phyloP scores from a whole-genome alignment of 2,888 invertebrate species.

The Drosophila bunnanda region DNA sequence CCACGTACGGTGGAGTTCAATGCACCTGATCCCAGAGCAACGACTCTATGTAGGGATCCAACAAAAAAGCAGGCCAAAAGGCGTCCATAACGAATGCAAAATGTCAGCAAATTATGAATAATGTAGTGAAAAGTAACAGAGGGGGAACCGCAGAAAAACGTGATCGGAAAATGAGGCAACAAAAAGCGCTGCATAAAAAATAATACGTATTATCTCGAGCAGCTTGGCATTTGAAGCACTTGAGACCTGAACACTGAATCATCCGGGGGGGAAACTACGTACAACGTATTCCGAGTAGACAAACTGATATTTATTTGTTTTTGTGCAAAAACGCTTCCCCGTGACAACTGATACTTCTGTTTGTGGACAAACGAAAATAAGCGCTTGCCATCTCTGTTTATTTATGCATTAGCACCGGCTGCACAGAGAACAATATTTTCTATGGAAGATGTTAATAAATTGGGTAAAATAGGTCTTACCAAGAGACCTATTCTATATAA shows the following conservation, averaged over 20 bases:
- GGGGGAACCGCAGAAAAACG: constrained; percentile 36
- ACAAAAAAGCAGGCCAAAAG: constrained; percentile 11
- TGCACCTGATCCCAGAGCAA: constrained; percentile 36
- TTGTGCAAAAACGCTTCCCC: constrained; percentile 4
- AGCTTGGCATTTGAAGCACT: constrained; percentile 21
- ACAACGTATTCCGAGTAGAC: neutral
- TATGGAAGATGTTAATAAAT: neutral
- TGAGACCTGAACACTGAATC: constrained; percentile 11
- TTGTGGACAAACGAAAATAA: constrained; percentile 17
- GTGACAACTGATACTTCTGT: constrained; percentile 19
- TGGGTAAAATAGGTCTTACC: constrained; percentile 9
- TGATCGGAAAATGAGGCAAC: constrained; percentile 26
- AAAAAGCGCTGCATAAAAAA: constrained; percentile 36
- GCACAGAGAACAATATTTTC: constrained; percentile 1
- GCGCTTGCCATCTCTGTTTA: constrained; percentile 12
- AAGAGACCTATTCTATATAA: too few relatives aligned
- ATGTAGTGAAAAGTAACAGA: constrained; percentile 49
- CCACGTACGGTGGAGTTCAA: constrained; percentile 18
- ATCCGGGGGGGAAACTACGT: constrained; percentile 6
- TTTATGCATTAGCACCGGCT: constrained; percentile 21
- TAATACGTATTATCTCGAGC: constrained; percentile 24
- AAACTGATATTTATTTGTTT: constrained; percentile 8
- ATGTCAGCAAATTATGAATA: constrained; percentile 74
- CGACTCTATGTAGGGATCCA: constrained; percentile 11
- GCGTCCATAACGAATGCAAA: constrained; percentile 45